phyloP scores from a whole-genome alignment of 2,113 vertebrate genomes.

The Ramphastos sulfuratus region DNA sequence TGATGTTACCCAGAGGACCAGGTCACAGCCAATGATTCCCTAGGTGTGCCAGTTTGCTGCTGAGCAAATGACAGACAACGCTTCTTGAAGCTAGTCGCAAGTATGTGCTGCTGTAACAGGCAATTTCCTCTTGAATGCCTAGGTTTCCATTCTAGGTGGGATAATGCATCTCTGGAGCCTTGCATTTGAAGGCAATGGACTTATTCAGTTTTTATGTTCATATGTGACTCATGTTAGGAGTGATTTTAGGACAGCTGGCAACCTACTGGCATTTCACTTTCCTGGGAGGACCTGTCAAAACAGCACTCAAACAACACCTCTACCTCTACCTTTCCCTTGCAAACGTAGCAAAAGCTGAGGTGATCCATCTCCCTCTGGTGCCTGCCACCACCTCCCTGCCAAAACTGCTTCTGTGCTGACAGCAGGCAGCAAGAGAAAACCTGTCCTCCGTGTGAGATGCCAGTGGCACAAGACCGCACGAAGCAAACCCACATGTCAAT shows the following conservation, averaged over 20 bases:
- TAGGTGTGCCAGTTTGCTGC: background rate
- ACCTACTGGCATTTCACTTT: background rate
- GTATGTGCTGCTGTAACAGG: background rate
- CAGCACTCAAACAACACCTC: accelerated
- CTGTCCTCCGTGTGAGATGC: accelerated
- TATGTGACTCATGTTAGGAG: background rate
- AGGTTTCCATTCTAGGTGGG: background rate
- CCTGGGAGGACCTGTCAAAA: background rate
- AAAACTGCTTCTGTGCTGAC: background rate
- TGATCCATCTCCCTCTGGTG: background rate
- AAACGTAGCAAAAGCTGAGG: background rate
- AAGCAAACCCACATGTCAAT: background rate
- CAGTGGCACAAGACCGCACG: background rate
- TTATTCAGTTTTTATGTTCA: background rate
- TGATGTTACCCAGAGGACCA: accelerated
- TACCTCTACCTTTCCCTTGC: background rate
- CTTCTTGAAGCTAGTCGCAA: background rate
- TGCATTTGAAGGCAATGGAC: background rate
- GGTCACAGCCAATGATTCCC: accelerated
- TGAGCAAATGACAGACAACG: background rate
- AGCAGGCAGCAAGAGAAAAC: background rate
- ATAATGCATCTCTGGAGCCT: background rate
- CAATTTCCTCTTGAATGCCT: background rate
- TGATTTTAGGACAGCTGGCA: background rate
- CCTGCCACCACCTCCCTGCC: background rate